Evolutionary conservation across 2,797 vertebrate genomes (phyloP).

Genomic region (Nyctibius grandis): DNA sequence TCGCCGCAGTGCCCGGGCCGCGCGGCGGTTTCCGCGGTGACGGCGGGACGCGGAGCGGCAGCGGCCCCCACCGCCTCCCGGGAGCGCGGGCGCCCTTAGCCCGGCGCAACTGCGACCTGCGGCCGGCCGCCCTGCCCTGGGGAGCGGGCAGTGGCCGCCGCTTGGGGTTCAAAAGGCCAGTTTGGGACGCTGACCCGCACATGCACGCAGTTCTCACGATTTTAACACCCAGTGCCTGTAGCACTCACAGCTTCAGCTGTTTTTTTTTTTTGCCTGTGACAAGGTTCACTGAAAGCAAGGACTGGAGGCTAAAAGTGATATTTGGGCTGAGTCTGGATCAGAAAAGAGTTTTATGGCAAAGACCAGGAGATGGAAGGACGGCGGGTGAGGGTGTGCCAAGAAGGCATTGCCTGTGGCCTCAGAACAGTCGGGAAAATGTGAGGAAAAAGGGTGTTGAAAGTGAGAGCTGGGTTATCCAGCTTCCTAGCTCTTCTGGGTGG

Average conservation of each 20-base stretch:
- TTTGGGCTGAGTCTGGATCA: neutral
- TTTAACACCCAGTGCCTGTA: too few species aligned
- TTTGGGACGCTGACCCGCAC: fast-evolving
- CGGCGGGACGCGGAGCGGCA: neutral
- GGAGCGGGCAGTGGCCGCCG: neutral
- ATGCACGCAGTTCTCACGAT: fast-evolving
- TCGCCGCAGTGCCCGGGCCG: too few species aligned
- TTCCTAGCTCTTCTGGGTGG: too few species aligned
- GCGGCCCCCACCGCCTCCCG: neutral
- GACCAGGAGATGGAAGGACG: neutral
- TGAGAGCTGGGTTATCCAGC: neutral
- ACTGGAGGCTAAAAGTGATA: neutral
- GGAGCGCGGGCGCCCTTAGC: too few species aligned
- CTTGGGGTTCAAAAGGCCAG: fast-evolving
- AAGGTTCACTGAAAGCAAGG: neutral
- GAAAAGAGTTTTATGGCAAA: neutral
- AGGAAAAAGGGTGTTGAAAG: neutral
- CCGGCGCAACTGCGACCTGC: neutral
- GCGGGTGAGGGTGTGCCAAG: fast-evolving
- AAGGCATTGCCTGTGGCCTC: neutral
- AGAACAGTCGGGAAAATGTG: neutral
- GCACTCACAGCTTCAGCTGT: fast-evolving
- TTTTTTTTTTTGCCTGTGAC: neutral
- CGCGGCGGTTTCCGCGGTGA: neutral
- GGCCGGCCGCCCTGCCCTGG: neutral